Percentiles rank a stretch among this genome's conserved stretches.
Conservation (phyloP, 2,113 vertebrate species). For the Myotis davidii region DNA sequence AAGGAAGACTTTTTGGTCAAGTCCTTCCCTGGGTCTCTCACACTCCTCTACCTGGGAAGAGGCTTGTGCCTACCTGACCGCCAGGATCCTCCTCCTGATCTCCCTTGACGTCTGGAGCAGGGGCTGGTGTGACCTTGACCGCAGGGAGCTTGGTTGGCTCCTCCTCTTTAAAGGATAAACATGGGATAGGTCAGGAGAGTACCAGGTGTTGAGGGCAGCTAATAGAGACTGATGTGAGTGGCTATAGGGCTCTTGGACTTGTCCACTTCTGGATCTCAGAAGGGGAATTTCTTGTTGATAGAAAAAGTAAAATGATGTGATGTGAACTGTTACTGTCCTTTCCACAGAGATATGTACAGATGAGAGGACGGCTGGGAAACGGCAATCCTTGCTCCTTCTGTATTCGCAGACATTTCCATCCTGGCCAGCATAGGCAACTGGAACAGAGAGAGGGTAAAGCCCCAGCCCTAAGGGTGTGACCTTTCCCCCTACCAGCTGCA, state of each 20-base stretch:
- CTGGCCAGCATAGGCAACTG: background rate
- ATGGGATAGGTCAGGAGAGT: slow-evolving; percentile 44
- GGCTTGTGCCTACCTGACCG: slow-evolving; percentile 69
- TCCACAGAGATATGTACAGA: background rate
- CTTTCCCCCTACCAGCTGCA: background rate
- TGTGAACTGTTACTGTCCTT: background rate
- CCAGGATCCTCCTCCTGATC: slow-evolving; percentile 62
- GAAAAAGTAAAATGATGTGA: background rate
- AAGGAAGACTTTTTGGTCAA: background rate
- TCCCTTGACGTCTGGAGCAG: slow-evolving; percentile 43
- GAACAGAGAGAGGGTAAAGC: background rate
- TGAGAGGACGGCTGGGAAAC: background rate
- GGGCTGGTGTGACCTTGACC: slow-evolving; percentile 51
- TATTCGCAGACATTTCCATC: background rate
- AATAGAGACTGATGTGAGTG: background rate
- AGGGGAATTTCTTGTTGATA: background rate
- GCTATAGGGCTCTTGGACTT: background rate
- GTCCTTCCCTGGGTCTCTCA: background rate
- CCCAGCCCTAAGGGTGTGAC: background rate
- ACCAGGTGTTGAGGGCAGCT: background rate
- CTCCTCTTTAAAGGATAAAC: slow-evolving; percentile 78
- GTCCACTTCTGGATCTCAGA: background rate
- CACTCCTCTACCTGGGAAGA: background rate
- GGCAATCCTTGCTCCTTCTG: background rate
- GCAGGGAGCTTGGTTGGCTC: slow-evolving; percentile 56